Evolutionary conservation across 2,888 invertebrate genomes (phyloP).

Genomic region (Metopia argyrocephala): DNA sequence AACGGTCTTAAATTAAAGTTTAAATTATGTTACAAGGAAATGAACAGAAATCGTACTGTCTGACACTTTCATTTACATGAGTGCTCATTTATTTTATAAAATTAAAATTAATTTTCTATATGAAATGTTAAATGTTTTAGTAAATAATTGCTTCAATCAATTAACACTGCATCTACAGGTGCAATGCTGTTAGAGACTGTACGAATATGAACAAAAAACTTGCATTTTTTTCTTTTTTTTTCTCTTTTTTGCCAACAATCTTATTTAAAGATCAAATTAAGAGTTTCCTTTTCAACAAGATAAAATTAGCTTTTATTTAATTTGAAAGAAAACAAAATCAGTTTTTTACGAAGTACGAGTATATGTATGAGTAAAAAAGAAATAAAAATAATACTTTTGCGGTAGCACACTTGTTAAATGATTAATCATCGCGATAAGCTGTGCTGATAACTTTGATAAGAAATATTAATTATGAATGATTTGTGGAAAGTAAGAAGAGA

Average conservation of each 20-base stretch:
- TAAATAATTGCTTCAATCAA: conserved; percentile 27
- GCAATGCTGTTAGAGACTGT: background rate
- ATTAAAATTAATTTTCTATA: background rate
- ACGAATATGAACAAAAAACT: too few species aligned
- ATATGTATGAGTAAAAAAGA: too few species aligned
- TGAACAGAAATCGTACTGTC: background rate
- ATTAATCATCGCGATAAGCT: conserved; percentile 40
- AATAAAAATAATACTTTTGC: conserved; percentile 6
- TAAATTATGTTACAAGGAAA: too few species aligned
- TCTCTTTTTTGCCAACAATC: background rate
- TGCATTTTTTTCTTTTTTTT: background rate
- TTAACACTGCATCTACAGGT: conserved; percentile 3
- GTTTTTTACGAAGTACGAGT: too few species aligned
- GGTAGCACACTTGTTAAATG: conserved; percentile 39
- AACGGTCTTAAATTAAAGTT: too few species aligned
- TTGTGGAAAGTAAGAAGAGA: too few species aligned
- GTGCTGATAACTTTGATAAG: too few species aligned
- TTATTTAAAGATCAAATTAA: conserved; percentile 14
- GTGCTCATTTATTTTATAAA: background rate
- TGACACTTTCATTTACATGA: background rate
- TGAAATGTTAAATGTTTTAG: conserved; percentile 18
- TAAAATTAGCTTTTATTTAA: background rate
- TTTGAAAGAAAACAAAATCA: too few species aligned
- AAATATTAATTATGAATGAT: too few species aligned
- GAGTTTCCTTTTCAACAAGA: conserved; percentile 21